These are phyloP conservation scores for Poeciliopsis retropinna DNA, from an alignment of 2,113 vertebrate species.

Conservation along the genomic window DNA sequence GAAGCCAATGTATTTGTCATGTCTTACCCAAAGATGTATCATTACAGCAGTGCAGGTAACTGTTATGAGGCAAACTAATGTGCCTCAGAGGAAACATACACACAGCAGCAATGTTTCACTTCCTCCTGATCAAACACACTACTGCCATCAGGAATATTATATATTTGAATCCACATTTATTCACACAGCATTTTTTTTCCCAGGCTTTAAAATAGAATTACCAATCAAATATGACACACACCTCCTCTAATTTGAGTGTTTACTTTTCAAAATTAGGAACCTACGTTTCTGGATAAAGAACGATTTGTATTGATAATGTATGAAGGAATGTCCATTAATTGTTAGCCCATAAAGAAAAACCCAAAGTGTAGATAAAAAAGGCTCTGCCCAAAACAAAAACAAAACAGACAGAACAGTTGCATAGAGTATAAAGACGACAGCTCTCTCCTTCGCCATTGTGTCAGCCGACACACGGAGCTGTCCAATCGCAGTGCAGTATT, in stretches of 20 bases:
- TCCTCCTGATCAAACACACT: conserved; percentile 59
- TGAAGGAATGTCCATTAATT: conserved; percentile 24
- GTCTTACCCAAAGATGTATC: conserved; percentile 48
- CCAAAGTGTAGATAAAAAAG: conserved; percentile 17
- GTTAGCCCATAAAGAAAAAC: conserved; percentile 11
- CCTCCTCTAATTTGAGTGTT: conserved; percentile 11
- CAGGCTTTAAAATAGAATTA: conserved; percentile 35
- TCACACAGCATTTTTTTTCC: conserved; percentile 32
- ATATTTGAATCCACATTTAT: conserved; percentile 41
- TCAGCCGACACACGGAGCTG: conserved; percentile 78
- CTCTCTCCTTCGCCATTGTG: conserved; percentile 79
- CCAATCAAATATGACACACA: conserved; percentile 18
- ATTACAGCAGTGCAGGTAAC: conserved; percentile 38
- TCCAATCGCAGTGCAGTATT: conserved; percentile 84
- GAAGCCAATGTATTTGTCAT: conserved; percentile 63
- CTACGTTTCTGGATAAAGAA: conserved; percentile 12
- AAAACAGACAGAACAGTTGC: conserved; percentile 69
- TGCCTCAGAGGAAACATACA: conserved; percentile 30
- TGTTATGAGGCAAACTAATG: conserved; percentile 20
- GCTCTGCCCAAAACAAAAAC: background rate
- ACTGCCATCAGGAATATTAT: conserved; percentile 52
- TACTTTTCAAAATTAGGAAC: conserved; percentile 21
- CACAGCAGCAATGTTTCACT: conserved; percentile 14
- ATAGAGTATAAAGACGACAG: conserved; percentile 84
- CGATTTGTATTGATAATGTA: conserved; percentile 14